Base-by-base conservation (phyloP, 1,140 invertebrate genomes). In the Neuroterus valhalla region DNA sequence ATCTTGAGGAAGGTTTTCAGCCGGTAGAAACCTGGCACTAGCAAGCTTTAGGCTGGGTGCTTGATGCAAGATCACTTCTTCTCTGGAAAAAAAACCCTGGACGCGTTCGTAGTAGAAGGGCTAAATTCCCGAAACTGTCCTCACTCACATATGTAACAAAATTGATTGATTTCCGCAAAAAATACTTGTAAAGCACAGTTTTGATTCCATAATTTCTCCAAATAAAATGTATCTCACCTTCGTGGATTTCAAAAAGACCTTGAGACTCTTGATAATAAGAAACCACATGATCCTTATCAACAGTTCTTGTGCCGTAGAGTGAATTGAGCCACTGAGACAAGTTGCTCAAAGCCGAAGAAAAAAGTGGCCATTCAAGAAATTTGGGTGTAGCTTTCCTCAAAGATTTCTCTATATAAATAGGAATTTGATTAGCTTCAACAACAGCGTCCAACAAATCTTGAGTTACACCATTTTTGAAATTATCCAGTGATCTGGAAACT, bases 281-380 rank as follows among this genome's bases (percentile, higher is more conserved):
- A 72, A 81, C 76, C 45, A 1, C 62, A 81, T 71, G n/a, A n/a
- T n/a, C n/a, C n/a, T n/a, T n/a, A n/a, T 48, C 5, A n/a, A 6
- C 26, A 1, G 2, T 14, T 26, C 23, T 23, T 15, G 1, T 62
- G 15, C n/a, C 23, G n/a, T n/a, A 62, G 31, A 62, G 2, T 31
- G 26, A 15, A 31, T 4, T 15, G 2, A 62, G 3, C 12, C 15
- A 31, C 15, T 26, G 3, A 38, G 55, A n/a, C 15, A 62, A 62
- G n/a, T 15, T 31, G 2, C 11, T 38, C 14, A 62, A 3, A 6
- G 31, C n/a, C 8, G 21, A 26, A 31, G 12, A 23, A 31, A 31
- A 62, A 31, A 26, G 12, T 26, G 14, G 26, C 23, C 3, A 69
- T 42, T 23, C 50, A 14, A 50, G 26, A 23, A 43, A 62, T 17